A percentile compares a stretch with the other conserved stretches of the same genome.
phyloP scores from a whole-genome alignment of 2,888 invertebrate species.

The Trimorus sp. region DNA sequence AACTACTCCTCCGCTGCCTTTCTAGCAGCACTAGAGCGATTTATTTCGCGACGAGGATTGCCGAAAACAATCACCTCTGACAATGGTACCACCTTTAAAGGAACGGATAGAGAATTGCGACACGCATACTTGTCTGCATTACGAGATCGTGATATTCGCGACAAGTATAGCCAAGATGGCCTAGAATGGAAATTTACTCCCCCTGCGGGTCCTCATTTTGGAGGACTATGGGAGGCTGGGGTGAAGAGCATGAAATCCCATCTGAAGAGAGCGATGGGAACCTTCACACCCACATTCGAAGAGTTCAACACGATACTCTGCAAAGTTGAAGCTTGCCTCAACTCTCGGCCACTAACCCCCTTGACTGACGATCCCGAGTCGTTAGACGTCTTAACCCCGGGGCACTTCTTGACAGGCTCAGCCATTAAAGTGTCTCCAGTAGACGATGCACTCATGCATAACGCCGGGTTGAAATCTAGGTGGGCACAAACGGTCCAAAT shows the following conservation, averaged over 20 bases:
- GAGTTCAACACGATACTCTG: not conserved
- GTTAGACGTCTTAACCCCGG: not conserved
- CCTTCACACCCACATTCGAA: slow-evolving; percentile 4
- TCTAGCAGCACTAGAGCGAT: slow-evolving; percentile 24
- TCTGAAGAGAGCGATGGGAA: not conserved
- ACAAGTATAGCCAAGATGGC: not conserved
- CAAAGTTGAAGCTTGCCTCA: slow-evolving; percentile 11
- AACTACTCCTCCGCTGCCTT: slow-evolving; percentile 31
- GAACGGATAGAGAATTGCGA: not conserved
- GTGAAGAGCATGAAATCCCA: slow-evolving; percentile 6
- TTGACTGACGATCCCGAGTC: slow-evolving; percentile 1
- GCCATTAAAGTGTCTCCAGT: not conserved
- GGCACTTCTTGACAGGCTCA: slow-evolving; percentile 3
- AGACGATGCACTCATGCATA: not conserved
- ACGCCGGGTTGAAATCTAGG: not conserved
- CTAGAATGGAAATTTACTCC: slow-evolving; percentile 8
- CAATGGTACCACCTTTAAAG: slow-evolving; percentile 24
- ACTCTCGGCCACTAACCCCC: slow-evolving; percentile 5
- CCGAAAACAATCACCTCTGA: slow-evolving; percentile 16
- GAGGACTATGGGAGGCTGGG: slow-evolving; percentile 15
- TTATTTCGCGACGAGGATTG: slow-evolving; percentile 31
- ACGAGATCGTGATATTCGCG: too few relatives aligned
- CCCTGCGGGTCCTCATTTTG: slow-evolving; percentile 9
- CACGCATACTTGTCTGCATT: not conserved
- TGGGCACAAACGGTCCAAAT: not conserved